Percentiles rank a stretch among this genome's conserved stretches.
phyloP scores from a whole-genome alignment of 2,113 vertebrate species.

The Hucho hucho region DNA sequence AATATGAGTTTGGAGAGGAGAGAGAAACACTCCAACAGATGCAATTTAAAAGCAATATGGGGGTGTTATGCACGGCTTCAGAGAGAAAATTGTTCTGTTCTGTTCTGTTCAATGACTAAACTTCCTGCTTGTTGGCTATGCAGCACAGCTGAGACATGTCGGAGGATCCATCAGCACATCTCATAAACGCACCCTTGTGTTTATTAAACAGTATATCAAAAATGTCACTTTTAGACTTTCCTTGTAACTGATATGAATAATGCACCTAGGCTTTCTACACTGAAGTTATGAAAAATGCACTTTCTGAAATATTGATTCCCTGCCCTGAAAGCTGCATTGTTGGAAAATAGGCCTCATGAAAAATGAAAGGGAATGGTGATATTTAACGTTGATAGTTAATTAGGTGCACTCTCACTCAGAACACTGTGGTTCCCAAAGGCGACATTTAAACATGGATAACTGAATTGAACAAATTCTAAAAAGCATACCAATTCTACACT shows the following conservation, averaged over 20 bases:
- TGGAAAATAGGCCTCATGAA: slow-evolving; percentile 68
- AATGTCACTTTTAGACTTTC: slow-evolving; percentile 58
- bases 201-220: slow-evolving; percentile 43
- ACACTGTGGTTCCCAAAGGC: slow-evolving; percentile 24
- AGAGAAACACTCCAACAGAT: slow-evolving; percentile 17
- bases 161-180: slow-evolving; percentile 38
- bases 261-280: slow-evolving; percentile 64
- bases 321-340: slow-evolving; percentile 62
- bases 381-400: slow-evolving; percentile 65
- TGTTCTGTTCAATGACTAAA: slow-evolving; percentile 12
- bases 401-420: slow-evolving; percentile 38
- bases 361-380: slow-evolving; percentile 58
- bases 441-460: slow-evolving; percentile 23
- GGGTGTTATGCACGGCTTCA: slow-evolving; percentile 17
- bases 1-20: slow-evolving; percentile 10
- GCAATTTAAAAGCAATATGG: slow-evolving; percentile 42
- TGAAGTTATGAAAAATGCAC: slow-evolving; percentile 64
- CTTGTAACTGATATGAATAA: slow-evolving; percentile 64
- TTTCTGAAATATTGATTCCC: slow-evolving; percentile 72
- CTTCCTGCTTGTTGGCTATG: slow-evolving; percentile 30
- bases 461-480: background rate
- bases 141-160: slow-evolving; percentile 13
- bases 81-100: slow-evolving; percentile 28
- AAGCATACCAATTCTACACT: background rate
- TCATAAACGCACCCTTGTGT: slow-evolving; percentile 50